A percentile compares a stretch with the other conserved stretches of the same genome.
These are phyloP conservation scores for Progne subis DNA, from an alignment of 2,113 vertebrate species.

Conservation along the genomic window DNA sequence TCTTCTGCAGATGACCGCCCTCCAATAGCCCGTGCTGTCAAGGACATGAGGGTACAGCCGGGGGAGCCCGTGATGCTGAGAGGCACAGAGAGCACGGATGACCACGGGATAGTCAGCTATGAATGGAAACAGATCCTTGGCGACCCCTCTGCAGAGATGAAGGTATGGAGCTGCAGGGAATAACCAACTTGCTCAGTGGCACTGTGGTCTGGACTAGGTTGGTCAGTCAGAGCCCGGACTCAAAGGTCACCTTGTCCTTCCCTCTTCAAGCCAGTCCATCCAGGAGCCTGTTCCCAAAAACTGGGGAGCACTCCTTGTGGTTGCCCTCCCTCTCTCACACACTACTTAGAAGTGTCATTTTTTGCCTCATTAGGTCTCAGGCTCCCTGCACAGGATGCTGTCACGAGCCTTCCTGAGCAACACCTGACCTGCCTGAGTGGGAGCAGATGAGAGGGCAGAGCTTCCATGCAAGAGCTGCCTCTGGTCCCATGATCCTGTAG, in stretches of 20 bases:
- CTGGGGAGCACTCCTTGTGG: neutral
- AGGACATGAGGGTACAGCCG: slow-evolving; percentile 85
- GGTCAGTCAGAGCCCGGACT: neutral
- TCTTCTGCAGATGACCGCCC: slow-evolving; percentile 72
- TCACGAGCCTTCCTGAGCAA: neutral
- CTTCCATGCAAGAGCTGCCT: neutral
- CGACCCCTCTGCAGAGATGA: slow-evolving; percentile 58
- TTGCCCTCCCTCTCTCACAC: neutral
- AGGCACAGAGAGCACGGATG: slow-evolving; percentile 80
- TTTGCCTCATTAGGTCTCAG: neutral
- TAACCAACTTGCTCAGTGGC: neutral
- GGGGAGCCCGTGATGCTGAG: slow-evolving; percentile 80
- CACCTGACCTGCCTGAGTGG: neutral
- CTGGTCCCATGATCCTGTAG: neutral
- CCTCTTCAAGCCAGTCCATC: neutral
- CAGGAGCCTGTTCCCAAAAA: neutral
- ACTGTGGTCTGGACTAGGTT: neutral
- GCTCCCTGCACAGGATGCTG: neutral
- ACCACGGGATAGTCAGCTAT: slow-evolving; percentile 67
- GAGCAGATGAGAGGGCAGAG: neutral
- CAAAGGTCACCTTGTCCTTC: neutral
- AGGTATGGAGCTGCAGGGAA: slow-evolving; percentile 72
- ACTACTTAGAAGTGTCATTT: neutral
- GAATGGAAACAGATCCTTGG: slow-evolving; percentile 80
- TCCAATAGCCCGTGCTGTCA: slow-evolving; percentile 77